These are phyloP conservation scores for Salvelinus alpinus DNA, from an alignment of 2,113 vertebrate species.

Conservation along the genomic window DNA sequence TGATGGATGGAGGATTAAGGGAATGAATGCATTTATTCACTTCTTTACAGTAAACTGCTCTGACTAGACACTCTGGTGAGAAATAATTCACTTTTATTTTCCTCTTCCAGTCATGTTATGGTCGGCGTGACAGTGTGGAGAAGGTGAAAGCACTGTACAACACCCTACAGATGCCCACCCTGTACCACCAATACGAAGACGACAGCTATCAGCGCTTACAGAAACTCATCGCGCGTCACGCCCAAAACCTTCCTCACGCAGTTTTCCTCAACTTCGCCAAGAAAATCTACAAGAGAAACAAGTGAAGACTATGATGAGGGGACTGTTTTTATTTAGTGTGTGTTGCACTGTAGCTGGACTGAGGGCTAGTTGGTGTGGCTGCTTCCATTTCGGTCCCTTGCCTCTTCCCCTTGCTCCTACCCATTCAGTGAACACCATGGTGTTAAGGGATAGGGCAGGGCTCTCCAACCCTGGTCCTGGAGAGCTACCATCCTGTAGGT, in stretches of 20 bases:
- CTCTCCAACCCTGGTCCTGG: too few species aligned
- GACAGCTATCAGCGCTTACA: constrained; percentile 81
- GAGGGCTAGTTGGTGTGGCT: neutral
- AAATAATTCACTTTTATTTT: neutral
- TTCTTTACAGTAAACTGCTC: neutral
- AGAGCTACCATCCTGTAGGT: too few species aligned
- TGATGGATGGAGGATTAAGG: too few species aligned
- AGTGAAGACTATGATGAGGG: constrained; percentile 65
- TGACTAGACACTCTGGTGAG: neutral
- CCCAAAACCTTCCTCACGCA: constrained; percentile 72
- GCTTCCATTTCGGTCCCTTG: constrained; percentile 1
- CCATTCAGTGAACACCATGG: neutral
- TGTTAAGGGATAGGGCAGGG: neutral
- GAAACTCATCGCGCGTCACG: constrained; percentile 75
- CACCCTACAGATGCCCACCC: constrained; percentile 69
- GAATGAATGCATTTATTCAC: too few species aligned
- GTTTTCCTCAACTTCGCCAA: constrained; percentile 84
- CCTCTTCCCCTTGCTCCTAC: neutral
- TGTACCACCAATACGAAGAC: constrained; percentile 82
- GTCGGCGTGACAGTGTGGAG: constrained; percentile 76
- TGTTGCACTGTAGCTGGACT: neutral
- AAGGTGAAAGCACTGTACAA: constrained; percentile 86
- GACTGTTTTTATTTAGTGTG: neutral
- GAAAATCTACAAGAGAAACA: constrained; percentile 90
- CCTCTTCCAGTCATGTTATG: constrained; percentile 77